Base-by-base conservation (phyloP, 2,888 invertebrate genomes). In the Empis livida region DNA sequence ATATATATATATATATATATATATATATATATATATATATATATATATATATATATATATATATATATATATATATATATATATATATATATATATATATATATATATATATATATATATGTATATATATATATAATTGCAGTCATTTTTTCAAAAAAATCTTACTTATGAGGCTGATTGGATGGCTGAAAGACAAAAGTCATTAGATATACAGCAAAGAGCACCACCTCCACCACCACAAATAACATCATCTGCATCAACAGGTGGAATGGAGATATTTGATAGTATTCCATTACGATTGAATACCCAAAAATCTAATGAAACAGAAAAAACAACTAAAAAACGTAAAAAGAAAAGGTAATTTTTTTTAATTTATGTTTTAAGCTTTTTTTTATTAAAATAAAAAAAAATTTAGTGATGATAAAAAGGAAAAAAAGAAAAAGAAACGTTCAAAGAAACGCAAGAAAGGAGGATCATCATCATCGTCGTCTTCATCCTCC, bases 101-200 rank as follows among this genome's bases (percentile, higher is more conserved):
- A n/a, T n/a, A n/a, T n/a, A n/a, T n/a, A n/a, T n/a, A n/a, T n/a
- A n/a, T n/a, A n/a, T n/a, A n/a, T n/a, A n/a, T n/a, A n/a, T n/a
- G n/a, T n/a, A n/a, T n/a, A n/a, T 5, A 20, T 20, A 20, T 5
- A 14, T 17, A 42, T 50, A 27, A 52, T 27, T 65, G 23, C 61
- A 90, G 89, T 79, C 79, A 59, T 89, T 85, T 61, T 79, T 86
- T 15, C 83, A 84, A 51, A 83, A 86, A 64, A 88, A 88, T 69
- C 87, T 89, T 0, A 84, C 86, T 58, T 90, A 88, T 82, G 90
- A 91, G 65, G 80, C 82, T 1, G 86, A 88, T 59, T 90, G 89
- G 88, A 75, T 85, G 71, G 81, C 81, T 10, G 88, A 88, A 64
- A 74, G 90, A 5, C 86, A 84, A 57, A 80, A 80, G 55, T 80